Percentiles rank a stretch among this genome's conserved stretches.
phyloP scores from a whole-genome alignment of 2,797 vertebrate genomes.

The Danionella dracula region DNA sequence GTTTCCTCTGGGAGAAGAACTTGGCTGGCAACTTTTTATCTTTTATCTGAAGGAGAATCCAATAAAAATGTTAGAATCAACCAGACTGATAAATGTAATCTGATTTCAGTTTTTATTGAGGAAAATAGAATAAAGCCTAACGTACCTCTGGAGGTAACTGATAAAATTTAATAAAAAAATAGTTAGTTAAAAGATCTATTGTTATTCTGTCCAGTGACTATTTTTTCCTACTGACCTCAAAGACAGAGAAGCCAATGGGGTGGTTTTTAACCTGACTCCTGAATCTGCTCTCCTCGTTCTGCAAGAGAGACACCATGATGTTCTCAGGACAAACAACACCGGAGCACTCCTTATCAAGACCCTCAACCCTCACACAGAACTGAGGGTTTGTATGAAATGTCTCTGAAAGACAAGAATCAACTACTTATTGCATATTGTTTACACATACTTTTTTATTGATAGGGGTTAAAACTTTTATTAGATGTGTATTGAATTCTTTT shows the following conservation, averaged over 20 bases:
- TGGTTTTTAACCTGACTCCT: conserved; percentile 60
- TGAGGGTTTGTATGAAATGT: conserved; percentile 83
- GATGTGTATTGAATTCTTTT: too few relatives aligned
- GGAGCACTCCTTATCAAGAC: conserved; percentile 14
- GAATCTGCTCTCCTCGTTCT: conserved; percentile 76
- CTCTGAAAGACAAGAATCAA: conserved; percentile 47
- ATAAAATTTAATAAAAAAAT: neutral
- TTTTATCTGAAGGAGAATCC: conserved; percentile 7
- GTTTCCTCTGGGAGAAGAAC: conserved; percentile 2
- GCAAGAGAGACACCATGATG: conserved; percentile 79
- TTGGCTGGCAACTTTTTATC: conserved; percentile 15
- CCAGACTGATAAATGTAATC: too few relatives aligned
- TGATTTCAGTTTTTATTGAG: too few relatives aligned
- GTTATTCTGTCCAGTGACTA: neutral
- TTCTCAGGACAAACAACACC: conserved; percentile 48
- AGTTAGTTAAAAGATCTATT: too few relatives aligned
- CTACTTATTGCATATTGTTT: too few relatives aligned
- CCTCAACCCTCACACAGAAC: conserved; percentile 64
- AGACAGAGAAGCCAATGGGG: conserved; percentile 45
- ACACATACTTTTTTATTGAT: too few relatives aligned
- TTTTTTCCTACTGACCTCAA: conserved; percentile 28
- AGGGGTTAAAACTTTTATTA: too few relatives aligned
- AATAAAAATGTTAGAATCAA: neutral
- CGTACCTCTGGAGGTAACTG: neutral
- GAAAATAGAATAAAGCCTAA: too few relatives aligned